Evolutionary conservation across 2,797 vertebrate species (phyloP).

Genomic region (Alfaro cultratus): DNA sequence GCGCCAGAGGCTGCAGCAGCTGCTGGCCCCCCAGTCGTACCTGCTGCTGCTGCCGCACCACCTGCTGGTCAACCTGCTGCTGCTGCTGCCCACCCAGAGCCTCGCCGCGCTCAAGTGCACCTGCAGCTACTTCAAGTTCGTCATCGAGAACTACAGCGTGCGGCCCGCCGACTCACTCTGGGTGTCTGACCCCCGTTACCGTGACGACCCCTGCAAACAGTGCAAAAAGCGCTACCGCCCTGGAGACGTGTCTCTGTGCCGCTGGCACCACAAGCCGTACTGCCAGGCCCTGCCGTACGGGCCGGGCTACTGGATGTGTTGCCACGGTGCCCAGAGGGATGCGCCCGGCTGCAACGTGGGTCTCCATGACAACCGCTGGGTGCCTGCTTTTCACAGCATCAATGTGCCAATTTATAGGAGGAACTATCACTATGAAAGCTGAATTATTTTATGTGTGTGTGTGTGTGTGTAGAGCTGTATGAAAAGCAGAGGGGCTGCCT

Average conservation of each 20-base stretch:
- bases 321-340: slow-evolving; percentile 87
- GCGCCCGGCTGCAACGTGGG: slow-evolving; percentile 92
- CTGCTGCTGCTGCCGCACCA: slow-evolving; percentile 91
- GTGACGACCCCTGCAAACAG: slow-evolving; percentile 96
- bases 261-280: slow-evolving; percentile 97
- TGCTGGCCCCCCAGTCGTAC: slow-evolving; percentile 92
- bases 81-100: slow-evolving; percentile 88
- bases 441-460: not conserved
- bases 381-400: slow-evolving; percentile 91
- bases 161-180: slow-evolving; percentile 93
- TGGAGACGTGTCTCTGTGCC: slow-evolving; percentile 94
- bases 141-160: slow-evolving; percentile 92
- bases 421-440: slow-evolving; percentile 57
- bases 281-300: slow-evolving; percentile 94
- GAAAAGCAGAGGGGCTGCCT: not conserved
- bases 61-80: slow-evolving; percentile 90
- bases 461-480: not conserved
- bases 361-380: slow-evolving; percentile 99
- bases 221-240: slow-evolving; percentile 90
- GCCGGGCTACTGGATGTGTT: slow-evolving; percentile 98
- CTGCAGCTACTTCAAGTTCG: slow-evolving; percentile 90
- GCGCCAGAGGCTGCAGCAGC: slow-evolving; percentile 91
- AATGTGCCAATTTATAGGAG: slow-evolving; percentile 88
- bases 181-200: slow-evolving; percentile 94
- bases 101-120: slow-evolving; percentile 94